phyloP scores from a whole-genome alignment of 2,888 invertebrate species.

The Boloria selene region DNA sequence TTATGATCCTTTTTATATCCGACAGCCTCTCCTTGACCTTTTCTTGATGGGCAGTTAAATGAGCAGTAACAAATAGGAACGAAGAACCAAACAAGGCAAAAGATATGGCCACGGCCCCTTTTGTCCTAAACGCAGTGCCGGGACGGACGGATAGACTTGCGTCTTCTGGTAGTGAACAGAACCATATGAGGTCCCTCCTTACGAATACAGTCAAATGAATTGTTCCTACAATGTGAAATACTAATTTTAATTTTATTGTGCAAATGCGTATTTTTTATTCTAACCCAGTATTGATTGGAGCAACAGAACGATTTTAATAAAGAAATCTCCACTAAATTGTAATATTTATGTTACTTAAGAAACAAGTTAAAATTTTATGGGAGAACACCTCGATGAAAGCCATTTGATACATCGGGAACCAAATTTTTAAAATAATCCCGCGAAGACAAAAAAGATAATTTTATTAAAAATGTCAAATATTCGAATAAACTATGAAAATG shows the following conservation, averaged over 20 bases:
- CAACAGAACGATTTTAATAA: too few species aligned
- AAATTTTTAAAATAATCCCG: too few species aligned
- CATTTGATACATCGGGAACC: too few species aligned
- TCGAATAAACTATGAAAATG: too few species aligned
- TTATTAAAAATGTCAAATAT: too few species aligned
- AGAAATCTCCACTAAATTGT: too few species aligned
- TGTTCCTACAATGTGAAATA: constrained; percentile 81
- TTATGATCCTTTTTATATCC: constrained; percentile 92
- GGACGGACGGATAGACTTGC: constrained; percentile 93
- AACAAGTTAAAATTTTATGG: too few species aligned
- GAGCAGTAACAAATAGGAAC: constrained; percentile 96
- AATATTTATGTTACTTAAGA: too few species aligned
- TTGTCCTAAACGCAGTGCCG: constrained; percentile 94
- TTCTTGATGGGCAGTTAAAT: constrained; percentile 96
- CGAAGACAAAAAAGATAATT: too few species aligned
- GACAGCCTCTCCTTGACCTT: constrained; percentile 92
- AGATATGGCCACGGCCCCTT: constrained; percentile 96
- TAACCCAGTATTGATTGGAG: too few species aligned
- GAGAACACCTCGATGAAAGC: too few species aligned
- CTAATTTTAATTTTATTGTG: background rate
- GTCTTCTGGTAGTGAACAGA: constrained; percentile 95
- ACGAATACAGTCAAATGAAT: constrained; percentile 94
- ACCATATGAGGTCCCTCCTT: constrained; percentile 97
- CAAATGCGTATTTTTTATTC: too few species aligned
- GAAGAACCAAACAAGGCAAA: constrained; percentile 97